Percentiles rank a stretch among this genome's conserved stretches.
phyloP scores from a whole-genome alignment of 2,797 vertebrate species.

The Petrocephalus schoutedeni region DNA sequence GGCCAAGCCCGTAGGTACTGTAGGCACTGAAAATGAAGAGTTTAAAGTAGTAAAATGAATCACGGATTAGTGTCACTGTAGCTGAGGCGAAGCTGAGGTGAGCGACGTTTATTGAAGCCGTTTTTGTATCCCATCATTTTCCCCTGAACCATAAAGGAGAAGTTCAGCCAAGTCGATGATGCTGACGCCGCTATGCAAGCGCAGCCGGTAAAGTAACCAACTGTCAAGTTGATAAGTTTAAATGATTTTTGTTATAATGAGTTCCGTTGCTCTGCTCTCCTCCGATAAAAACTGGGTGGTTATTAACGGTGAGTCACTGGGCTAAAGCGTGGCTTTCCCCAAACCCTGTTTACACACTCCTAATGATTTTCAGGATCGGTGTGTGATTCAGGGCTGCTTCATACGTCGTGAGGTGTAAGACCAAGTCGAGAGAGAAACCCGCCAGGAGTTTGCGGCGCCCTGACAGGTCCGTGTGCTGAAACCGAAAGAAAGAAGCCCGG shows the following conservation, averaged over 20 bases:
- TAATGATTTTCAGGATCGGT: conserved; percentile 14
- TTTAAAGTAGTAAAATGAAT: neutral
- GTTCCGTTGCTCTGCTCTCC: neutral
- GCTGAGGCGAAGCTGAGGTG: neutral
- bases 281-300: conserved; percentile 3
- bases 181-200: neutral
- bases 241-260: neutral
- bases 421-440: conserved; percentile 39
- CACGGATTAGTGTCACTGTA: neutral
- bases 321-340: conserved; percentile 12
- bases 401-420: neutral
- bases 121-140: neutral
- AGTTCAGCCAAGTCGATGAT: neutral
- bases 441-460: conserved; percentile 15
- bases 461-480: neutral
- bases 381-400: neutral
- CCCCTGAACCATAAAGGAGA: neutral
- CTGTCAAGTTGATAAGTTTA: neutral
- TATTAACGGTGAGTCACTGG: conserved; percentile 21
- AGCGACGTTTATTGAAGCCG: neutral
- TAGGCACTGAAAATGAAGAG: neutral
- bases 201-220: neutral
- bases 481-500: conserved; percentile 31
- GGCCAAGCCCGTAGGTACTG: neutral
- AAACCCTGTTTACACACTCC: conserved; percentile 20